Base-by-base conservation (phyloP, 2,888 invertebrate species). In the Agriotes lineatus region DNA sequence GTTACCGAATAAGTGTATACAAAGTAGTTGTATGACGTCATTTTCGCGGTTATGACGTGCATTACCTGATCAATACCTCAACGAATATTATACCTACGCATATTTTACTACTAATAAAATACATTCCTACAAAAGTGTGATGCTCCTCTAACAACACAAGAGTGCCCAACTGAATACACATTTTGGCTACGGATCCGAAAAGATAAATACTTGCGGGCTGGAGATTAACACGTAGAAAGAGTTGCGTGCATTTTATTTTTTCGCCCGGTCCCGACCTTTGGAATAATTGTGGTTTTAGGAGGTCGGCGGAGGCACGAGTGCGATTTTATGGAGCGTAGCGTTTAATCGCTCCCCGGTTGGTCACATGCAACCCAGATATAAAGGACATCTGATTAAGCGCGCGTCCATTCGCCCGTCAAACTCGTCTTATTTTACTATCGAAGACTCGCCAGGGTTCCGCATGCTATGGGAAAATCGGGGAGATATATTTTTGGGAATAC, bases 251-350 rank as follows among this genome's bases (percentile, higher is more conserved):
- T 61, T 54, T 71, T 71, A 65, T 72, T 44, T 67, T 62, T 63
- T 16, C 50, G 22, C 50, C 30, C 25, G 14, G 25, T 12, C 50
- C 10, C 35, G 69, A 71, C 69, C 71, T 72, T 70, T 65, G 71
- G 69, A n/a, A 75, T 76, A 75, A 76, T 76, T 74, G 76, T 72
- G 73, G 73, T 72, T 72, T 70, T 71, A 72, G 71, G 66, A 62
- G 72, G 74, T 66, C 68, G 70, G 65, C 71, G 63, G 35, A 59
- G 69, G 62, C 57, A 37, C 56, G 68, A 73, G 72, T 73, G 73
- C 69, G 73, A 70, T 61, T 74, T 76, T 75, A 75, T 76, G 74
- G 71, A 68, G 72, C 74, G 74, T 72, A 63, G 65, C 69, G 70
- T 60, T 63, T 72, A 75, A 75, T 74, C 72, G 74, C 66, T 75